Conservation (phyloP, 1,140 invertebrate genomes). For the Laodelphax striatellus region DNA sequence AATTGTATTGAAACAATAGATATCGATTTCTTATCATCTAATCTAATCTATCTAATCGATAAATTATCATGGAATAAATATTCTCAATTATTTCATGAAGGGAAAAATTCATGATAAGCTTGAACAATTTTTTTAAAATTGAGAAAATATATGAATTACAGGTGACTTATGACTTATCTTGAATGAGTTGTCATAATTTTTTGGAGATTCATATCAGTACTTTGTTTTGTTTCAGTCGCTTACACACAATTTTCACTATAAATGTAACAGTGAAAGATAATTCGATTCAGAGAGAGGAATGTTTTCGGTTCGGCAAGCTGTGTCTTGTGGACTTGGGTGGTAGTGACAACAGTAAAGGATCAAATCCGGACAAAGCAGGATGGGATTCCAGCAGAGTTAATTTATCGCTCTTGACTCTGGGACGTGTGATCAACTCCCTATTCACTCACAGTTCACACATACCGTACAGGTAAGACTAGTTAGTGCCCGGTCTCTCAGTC, state of each 20-base stretch:
- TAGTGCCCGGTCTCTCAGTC: no score
- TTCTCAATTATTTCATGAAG: no score
- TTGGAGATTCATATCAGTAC: no score
- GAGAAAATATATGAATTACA: no score
- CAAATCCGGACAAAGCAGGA: conserved; percentile 54
- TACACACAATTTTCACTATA: conserved; percentile 93
- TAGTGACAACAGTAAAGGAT: conserved; percentile 90
- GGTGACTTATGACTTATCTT: no score
- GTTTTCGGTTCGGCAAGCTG: conserved; percentile 91
- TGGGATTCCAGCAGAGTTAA: conserved; percentile 51
- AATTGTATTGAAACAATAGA: no score
- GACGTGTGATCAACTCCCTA: conserved; percentile 92
- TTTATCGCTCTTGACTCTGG: conserved; percentile 85
- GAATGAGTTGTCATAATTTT: no score
- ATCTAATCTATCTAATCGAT: no score
- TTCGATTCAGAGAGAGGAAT: conserved; percentile 69
- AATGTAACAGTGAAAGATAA: conserved; percentile 87
- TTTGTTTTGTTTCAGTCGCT: conserved; percentile 52
- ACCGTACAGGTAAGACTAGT: conserved; percentile 71
- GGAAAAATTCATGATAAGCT: no score
- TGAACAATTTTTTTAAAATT: no score
- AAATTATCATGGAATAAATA: no score
- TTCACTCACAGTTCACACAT: conserved; percentile 86
- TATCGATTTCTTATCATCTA: no score
- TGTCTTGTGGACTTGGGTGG: conserved; percentile 95